Evolutionary conservation across 1,140 invertebrate species (phyloP).

Genomic region (Mactra quadrangularis): DNA sequence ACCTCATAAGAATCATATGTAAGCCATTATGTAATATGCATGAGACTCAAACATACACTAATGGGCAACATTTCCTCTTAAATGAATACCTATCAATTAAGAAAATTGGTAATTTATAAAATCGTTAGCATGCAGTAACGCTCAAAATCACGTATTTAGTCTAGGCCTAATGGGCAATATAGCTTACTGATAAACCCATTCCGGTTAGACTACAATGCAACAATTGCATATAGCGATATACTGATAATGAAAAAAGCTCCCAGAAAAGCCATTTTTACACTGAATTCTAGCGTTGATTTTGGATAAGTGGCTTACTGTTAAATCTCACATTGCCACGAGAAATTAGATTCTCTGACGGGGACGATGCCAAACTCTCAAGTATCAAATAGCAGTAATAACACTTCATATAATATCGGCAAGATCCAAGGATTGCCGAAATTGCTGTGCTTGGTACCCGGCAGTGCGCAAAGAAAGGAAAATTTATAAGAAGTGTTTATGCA

Average conservation of each 20-base stretch:
- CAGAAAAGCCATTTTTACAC: no score
- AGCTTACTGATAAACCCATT: slow-evolving; percentile 14
- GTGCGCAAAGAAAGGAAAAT: no score
- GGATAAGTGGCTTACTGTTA: no score
- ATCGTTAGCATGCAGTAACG: slow-evolving; percentile 52
- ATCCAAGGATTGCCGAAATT: no score
- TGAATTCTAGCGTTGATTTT: no score
- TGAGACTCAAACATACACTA: slow-evolving; percentile 5
- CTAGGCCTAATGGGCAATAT: slow-evolving; percentile 45
- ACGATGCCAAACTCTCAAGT: no score
- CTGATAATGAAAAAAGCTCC: not conserved
- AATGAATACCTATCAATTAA: slow-evolving; percentile 52
- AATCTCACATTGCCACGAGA: no score
- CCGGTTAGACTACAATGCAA: slow-evolving; percentile 7
- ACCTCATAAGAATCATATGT: slow-evolving; percentile 43
- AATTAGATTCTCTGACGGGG: no score
- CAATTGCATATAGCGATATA: slow-evolving; percentile 18
- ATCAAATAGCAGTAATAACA: no score
- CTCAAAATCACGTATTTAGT: slow-evolving; percentile 9
- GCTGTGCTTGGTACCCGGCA: no score
- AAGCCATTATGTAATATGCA: slow-evolving; percentile 49
- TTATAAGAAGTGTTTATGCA: no score
- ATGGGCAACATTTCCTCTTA: slow-evolving; percentile 14
- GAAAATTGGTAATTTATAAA: slow-evolving; percentile 59
- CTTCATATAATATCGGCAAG: no score